Percentiles rank a stretch among this genome's conserved stretches.
Conservation (phyloP, 2,113 vertebrate genomes). For the Camarhynchus parvulus region DNA sequence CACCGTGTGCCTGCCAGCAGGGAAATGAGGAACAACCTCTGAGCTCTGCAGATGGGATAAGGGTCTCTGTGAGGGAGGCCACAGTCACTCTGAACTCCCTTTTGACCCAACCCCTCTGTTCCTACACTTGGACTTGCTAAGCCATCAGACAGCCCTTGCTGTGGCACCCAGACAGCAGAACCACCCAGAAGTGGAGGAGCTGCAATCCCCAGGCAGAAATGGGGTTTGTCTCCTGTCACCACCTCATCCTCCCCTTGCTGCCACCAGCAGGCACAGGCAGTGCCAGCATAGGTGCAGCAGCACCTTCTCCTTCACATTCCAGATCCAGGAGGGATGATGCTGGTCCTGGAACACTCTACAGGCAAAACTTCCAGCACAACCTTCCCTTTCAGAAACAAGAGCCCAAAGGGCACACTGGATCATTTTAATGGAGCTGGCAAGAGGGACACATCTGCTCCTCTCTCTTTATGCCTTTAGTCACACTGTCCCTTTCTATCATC, state of each 20-base stretch:
- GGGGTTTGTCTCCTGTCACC: background rate
- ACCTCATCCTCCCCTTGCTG: background rate
- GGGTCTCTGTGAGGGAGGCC: background rate
- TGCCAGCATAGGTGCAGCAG: background rate
- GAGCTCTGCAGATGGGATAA: background rate
- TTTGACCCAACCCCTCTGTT: background rate
- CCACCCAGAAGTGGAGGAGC: background rate
- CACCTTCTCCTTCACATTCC: background rate
- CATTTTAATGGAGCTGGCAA: background rate
- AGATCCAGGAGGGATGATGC: accelerated
- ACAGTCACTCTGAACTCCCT: background rate
- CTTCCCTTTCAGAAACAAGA: background rate
- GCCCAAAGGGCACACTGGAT: background rate
- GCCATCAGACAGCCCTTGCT: background rate
- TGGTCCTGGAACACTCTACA: background rate
- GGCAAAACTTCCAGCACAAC: background rate
- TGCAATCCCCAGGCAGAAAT: background rate
- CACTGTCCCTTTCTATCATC: background rate
- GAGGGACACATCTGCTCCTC: conserved; percentile 10
- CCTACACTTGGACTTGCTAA: background rate
- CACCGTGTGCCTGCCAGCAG: accelerated
- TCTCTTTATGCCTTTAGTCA: conserved; percentile 41
- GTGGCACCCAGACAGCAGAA: background rate
- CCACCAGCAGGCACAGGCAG: accelerated
- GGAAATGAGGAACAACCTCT: background rate